Percentiles rank a stretch among this genome's conserved stretches.
Evolutionary conservation across 1,140 invertebrate species (phyloP).

Genomic region (Adoxophyes honmai): DNA sequence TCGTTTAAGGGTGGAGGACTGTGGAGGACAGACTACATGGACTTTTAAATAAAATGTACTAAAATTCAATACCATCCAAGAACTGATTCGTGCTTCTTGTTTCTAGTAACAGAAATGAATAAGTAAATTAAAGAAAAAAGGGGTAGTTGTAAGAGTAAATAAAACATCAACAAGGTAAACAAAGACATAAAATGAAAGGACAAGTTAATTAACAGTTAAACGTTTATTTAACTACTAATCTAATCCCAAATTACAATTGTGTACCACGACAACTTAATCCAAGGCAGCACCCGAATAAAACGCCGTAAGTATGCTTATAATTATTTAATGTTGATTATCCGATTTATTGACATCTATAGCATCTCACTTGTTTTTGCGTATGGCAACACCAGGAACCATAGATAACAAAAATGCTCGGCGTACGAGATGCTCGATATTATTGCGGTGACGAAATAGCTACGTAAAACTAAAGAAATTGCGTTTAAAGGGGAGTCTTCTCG

Average conservation of each 20-base stretch:
- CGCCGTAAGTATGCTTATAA: constrained; percentile 62
- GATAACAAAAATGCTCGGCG: constrained; percentile 26
- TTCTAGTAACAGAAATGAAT: too few species aligned
- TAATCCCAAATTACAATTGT: constrained; percentile 10
- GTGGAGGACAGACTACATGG: too few species aligned
- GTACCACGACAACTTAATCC: constrained; percentile 5
- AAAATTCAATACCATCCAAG: too few species aligned
- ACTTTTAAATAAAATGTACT: too few species aligned
- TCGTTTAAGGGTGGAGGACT: too few species aligned
- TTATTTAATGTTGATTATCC: constrained; percentile 52
- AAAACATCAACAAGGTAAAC: neutral
- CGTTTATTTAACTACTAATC: constrained; percentile 12
- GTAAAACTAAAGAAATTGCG: constrained; percentile 51
- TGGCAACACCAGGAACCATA: constrained; percentile 34
- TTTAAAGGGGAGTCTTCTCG: constrained; percentile 83
- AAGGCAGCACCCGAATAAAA: constrained; percentile 55
- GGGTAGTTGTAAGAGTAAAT: too few species aligned
- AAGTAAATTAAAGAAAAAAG: too few species aligned
- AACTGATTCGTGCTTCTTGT: too few species aligned
- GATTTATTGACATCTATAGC: constrained; percentile 38
- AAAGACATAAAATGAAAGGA: neutral
- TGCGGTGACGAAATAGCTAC: constrained; percentile 49
- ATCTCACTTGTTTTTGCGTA: constrained; percentile 31
- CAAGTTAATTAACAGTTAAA: constrained; percentile 8
- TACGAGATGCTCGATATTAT: constrained; percentile 40